These are phyloP conservation scores for Odocoileus hemionus DNA, from an alignment of 2,113 vertebrate species.

Conservation along the genomic window DNA sequence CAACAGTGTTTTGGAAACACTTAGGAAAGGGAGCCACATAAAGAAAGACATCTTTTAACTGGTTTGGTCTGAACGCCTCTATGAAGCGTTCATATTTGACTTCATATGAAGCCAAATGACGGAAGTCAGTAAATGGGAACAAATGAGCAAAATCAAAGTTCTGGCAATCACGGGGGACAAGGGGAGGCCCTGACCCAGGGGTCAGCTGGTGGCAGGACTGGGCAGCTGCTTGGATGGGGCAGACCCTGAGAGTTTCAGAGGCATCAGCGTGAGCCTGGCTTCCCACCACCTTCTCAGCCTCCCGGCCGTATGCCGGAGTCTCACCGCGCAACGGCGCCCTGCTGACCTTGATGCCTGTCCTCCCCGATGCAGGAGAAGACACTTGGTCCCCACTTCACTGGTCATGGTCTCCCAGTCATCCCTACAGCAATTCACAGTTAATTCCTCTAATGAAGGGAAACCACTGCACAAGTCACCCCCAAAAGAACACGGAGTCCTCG, in stretches of 20 bases:
- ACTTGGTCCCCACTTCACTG: neutral
- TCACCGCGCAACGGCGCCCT: accelerated
- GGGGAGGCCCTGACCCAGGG: too few species aligned
- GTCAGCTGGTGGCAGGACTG: accelerated
- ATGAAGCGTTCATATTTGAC: too few species aligned
- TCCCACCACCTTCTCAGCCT: neutral
- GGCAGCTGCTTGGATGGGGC: accelerated
- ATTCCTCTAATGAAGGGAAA: neutral
- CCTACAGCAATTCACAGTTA: neutral
- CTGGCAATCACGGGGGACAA: neutral
- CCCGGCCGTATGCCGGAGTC: accelerated
- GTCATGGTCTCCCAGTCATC: neutral
- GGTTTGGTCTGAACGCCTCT: neutral
- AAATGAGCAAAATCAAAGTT: neutral
- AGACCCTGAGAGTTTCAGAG: neutral
- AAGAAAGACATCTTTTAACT: neutral
- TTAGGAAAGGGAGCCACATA: neutral
- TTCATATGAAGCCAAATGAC: neutral
- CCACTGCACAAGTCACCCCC: accelerated
- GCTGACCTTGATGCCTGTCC: neutral
- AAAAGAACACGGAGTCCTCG: neutral
- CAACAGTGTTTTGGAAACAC: neutral
- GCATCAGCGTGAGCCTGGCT: too few species aligned
- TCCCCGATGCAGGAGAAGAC: accelerated
- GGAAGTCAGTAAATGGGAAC: neutral